Evolutionary conservation across 2,113 vertebrate species (phyloP).

Genomic region (Phoxinus phoxinus): DNA sequence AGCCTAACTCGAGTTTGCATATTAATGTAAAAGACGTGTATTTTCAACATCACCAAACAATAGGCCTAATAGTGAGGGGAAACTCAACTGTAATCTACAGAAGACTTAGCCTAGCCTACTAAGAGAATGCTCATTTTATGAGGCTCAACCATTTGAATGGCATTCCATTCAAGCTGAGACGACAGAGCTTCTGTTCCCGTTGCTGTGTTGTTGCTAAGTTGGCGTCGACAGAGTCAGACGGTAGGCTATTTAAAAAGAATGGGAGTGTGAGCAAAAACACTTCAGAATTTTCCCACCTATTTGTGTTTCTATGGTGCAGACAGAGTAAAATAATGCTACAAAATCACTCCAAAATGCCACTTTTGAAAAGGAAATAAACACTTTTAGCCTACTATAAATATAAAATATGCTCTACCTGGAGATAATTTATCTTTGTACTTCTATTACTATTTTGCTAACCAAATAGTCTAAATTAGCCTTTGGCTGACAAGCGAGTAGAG

Average conservation of each 20-base stretch:
- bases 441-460: not conserved
- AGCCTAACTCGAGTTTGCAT: not conserved
- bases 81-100: not conserved
- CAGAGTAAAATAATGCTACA: not conserved
- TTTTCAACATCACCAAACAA: not conserved
- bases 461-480: not conserved
- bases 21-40: not conserved
- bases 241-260: constrained; percentile 9
- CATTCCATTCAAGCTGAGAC: constrained; percentile 26
- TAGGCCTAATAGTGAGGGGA: too few species aligned
- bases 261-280: not conserved
- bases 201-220: constrained; percentile 29
- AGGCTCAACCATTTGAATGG: constrained; percentile 62
- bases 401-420: not conserved
- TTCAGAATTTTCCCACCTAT: not conserved
- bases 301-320: not conserved
- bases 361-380: not conserved
- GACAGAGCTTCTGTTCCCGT: constrained; percentile 36
- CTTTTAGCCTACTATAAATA: too few species aligned
- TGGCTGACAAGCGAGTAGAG: not conserved
- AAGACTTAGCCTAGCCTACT: not conserved
- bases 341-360: not conserved
- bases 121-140: constrained; percentile 6
- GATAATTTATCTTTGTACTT: not conserved
- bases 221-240: not conserved